These are phyloP conservation scores for Heliconius charithonia DNA, from an alignment of 2,888 invertebrate species.

Conservation along the genomic window DNA sequence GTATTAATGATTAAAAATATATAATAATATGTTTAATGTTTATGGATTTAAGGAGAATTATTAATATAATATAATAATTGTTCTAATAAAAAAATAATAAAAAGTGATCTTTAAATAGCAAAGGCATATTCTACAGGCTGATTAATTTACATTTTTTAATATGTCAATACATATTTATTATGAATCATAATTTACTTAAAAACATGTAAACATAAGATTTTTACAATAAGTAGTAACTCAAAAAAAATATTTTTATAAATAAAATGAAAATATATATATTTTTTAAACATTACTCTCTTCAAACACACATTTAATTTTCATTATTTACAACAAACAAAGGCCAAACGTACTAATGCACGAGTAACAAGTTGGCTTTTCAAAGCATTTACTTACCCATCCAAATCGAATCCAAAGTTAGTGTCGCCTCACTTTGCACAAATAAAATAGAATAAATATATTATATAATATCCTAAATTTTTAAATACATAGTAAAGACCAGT, in stretches of 20 bases:
- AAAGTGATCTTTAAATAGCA: not conserved
- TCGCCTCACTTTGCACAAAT: constrained; percentile 8
- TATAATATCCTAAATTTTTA: constrained; percentile 41
- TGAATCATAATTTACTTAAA: too few relatives aligned
- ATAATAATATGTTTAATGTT: not conserved
- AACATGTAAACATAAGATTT: not conserved
- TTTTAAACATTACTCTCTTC: not conserved
- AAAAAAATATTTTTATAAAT: too few relatives aligned
- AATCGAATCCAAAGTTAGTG: not conserved
- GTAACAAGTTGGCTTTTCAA: not conserved
- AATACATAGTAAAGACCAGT: constrained; percentile 65
- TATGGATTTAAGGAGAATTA: not conserved
- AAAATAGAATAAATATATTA: constrained; percentile 25
- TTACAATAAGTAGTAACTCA: not conserved
- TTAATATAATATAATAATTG: not conserved
- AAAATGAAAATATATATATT: not conserved
- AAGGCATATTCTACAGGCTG: not conserved
- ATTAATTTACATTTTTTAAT: not conserved
- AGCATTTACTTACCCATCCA: constrained; percentile 6
- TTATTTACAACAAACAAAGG: constrained; percentile 17
- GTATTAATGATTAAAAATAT: constrained; percentile 6
- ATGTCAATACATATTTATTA: not conserved
- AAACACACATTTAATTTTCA: not conserved
- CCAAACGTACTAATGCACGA: constrained; percentile 21
- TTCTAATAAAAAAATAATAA: not conserved